A percentile compares a stretch with the other conserved stretches of the same genome.
Evolutionary conservation across 2,113 vertebrate species (phyloP).

Genomic region (Petrocephalus zakoni): DNA sequence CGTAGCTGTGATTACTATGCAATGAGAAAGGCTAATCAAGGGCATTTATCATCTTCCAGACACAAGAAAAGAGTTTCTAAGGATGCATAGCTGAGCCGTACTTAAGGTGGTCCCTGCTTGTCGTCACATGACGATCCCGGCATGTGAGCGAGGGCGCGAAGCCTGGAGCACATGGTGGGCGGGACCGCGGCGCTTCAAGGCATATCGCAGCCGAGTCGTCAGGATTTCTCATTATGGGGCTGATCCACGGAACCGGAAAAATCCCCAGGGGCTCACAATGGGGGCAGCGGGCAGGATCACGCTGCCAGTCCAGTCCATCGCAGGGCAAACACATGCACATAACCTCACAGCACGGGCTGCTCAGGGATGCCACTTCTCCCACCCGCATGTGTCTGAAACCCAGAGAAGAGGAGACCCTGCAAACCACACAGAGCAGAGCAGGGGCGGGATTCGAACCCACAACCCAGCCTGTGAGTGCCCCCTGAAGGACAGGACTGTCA

Average conservation of each 20-base stretch:
- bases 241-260: neutral
- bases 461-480: neutral
- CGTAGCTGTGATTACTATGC: neutral
- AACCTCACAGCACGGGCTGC: neutral
- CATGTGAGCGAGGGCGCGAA: neutral
- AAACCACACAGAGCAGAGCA: neutral
- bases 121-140: neutral
- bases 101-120: neutral
- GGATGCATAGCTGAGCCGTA: neutral
- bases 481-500: neutral
- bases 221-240: neutral
- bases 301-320: neutral
- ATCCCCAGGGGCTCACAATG: neutral
- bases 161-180: neutral
- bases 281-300: neutral
- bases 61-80: neutral
- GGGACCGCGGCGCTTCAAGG: neutral
- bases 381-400: neutral
- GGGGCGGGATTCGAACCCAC: neutral
- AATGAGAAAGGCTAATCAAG: slow-evolving; percentile 11
- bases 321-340: neutral
- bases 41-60: slow-evolving; percentile 18
- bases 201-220: neutral
- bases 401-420: neutral
- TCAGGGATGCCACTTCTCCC: neutral